These are phyloP conservation scores for Cichlasoma orientale DNA, from an alignment of 2,797 vertebrate genomes.

Conservation along the genomic window DNA sequence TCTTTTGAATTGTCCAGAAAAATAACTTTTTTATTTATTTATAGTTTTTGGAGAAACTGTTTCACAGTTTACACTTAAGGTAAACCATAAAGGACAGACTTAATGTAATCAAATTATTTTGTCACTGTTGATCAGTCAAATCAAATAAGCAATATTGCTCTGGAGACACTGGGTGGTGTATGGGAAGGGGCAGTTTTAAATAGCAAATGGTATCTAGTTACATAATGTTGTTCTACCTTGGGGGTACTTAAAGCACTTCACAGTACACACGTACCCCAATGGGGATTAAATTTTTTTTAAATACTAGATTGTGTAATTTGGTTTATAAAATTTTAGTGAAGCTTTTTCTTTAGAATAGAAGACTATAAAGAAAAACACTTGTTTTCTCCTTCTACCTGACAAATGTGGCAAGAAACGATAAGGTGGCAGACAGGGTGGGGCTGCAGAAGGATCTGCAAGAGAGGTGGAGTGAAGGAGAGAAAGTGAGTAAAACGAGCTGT, in stretches of 20 bases:
- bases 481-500: constrained; percentile 7
- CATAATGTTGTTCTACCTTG: background rate
- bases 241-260: background rate
- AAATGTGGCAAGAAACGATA: constrained; percentile 14
- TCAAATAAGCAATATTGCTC: background rate
- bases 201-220: background rate
- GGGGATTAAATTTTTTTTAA: background rate
- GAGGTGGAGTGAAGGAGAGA: background rate
- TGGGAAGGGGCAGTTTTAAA: background rate
- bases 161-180: background rate
- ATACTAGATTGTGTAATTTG: background rate
- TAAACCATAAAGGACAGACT: background rate
- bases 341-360: background rate
- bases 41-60: background rate
- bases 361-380: background rate
- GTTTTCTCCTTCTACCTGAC: background rate
- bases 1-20: background rate
- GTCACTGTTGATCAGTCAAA: background rate
- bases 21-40: background rate
- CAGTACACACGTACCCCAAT: background rate
- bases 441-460: background rate
- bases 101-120: background rate
- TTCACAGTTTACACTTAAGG: background rate
- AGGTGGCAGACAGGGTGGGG: constrained; percentile 14
- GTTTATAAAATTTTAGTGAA: background rate